These are phyloP conservation scores for Tylochromis polylepis DNA, from an alignment of 2,113 vertebrate genomes.

Conservation along the genomic window DNA sequence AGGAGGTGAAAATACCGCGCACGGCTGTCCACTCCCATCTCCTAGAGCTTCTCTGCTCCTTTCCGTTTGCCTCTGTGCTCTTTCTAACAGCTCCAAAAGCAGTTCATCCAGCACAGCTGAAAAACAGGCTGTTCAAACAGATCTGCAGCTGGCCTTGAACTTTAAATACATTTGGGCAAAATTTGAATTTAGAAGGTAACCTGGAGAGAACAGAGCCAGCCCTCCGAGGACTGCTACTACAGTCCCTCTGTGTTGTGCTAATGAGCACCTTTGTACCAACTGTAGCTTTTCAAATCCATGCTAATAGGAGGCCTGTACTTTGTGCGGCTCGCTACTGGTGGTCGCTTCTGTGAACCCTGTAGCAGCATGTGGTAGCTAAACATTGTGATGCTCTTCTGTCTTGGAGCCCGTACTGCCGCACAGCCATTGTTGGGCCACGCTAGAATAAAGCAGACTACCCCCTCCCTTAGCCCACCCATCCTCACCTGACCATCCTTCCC, in stretches of 20 bases:
- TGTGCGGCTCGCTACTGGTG: conserved; percentile 42
- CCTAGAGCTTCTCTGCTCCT: not conserved
- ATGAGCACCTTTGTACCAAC: conserved; percentile 70
- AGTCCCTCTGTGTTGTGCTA: conserved; percentile 74
- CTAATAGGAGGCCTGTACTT: conserved; percentile 68
- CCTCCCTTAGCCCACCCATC: not conserved
- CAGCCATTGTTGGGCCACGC: not conserved
- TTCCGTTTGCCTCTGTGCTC: not conserved
- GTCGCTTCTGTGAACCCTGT: conserved; percentile 45
- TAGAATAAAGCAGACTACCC: not conserved
- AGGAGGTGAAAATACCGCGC: conserved; percentile 18
- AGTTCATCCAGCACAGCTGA: not conserved
- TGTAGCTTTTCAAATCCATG: conserved; percentile 68
- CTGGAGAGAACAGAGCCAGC: conserved; percentile 55
- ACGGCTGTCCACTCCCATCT: not conserved
- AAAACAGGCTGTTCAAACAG: conserved; percentile 54
- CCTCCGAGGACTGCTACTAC: conserved; percentile 59
- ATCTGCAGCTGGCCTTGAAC: conserved; percentile 57
- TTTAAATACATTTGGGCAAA: conserved; percentile 53
- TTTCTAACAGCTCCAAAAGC: conserved; percentile 9
- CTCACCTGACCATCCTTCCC: conserved; percentile 31
- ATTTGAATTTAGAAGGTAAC: conserved; percentile 71
- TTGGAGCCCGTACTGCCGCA: not conserved
- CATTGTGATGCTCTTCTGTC: conserved; percentile 48
- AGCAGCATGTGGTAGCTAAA: conserved; percentile 52